These are phyloP conservation scores for Leptinotarsa undecemlineata DNA, from an alignment of 1,140 invertebrate genomes.

Conservation along the genomic window DNA sequence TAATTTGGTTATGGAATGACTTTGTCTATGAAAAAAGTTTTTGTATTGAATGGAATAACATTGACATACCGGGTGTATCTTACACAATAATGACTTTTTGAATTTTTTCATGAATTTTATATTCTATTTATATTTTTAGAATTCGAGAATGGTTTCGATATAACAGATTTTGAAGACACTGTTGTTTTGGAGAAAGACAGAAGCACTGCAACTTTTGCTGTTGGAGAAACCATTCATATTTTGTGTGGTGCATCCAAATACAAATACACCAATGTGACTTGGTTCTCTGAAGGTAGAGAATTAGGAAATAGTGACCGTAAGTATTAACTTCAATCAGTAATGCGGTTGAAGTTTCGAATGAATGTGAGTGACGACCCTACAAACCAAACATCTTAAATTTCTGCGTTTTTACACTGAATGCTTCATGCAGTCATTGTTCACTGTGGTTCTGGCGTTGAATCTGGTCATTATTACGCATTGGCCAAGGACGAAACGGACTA, in stretches of 20 bases:
- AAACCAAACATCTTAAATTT: no score
- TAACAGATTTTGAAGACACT: conserved; percentile 51
- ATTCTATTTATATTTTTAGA: not conserved
- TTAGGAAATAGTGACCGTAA: conserved; percentile 31
- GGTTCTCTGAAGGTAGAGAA: conserved; percentile 31
- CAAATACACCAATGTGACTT: conserved; percentile 51
- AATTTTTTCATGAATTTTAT: no score
- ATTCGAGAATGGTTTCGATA: conserved; percentile 48
- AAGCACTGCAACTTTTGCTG: conserved; percentile 53
- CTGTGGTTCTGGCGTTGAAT: no score
- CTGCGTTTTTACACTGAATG: conserved; percentile 18
- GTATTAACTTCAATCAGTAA: not conserved
- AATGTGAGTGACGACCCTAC: no score
- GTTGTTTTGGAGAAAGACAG: conserved; percentile 37
- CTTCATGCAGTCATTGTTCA: conserved; percentile 28
- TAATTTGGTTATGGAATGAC: no score
- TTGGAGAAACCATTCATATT: conserved; percentile 59
- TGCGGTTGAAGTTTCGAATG: no score
- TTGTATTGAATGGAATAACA: no score
- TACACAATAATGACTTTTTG: no score
- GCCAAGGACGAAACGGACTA: no score
- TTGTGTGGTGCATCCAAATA: conserved; percentile 62
- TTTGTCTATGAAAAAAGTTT: no score
- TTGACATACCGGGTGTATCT: no score
- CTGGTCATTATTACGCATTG: no score